Evolutionary conservation across 2,797 vertebrate species (phyloP).

Genomic region (Spondyliosoma cantharus): DNA sequence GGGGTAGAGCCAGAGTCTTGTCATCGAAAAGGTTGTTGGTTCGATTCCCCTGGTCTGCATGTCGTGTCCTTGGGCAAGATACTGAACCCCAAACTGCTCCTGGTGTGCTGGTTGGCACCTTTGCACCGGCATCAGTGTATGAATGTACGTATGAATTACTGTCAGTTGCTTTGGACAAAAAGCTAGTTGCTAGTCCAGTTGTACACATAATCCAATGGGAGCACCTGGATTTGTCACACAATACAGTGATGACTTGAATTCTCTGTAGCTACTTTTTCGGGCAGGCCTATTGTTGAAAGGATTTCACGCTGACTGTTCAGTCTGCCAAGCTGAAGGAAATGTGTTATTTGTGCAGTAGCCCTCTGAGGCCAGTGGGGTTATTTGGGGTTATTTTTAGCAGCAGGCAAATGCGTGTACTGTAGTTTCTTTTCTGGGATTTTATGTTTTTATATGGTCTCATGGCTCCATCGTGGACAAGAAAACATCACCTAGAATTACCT

Average conservation of each 20-base stretch:
- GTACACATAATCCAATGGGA: neutral
- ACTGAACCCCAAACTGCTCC: no score
- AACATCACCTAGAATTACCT: neutral
- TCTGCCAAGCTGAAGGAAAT: neutral
- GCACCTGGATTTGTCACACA: neutral
- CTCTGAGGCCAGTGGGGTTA: neutral
- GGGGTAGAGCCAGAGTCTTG: no score
- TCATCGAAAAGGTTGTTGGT: no score
- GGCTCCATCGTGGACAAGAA: neutral
- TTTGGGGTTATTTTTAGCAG: neutral
- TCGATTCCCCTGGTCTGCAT: no score
- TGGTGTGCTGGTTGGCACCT: no score
- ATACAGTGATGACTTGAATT: neutral
- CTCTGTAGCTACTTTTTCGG: neutral
- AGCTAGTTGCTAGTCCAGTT: neutral
- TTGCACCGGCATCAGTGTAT: no score
- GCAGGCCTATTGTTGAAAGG: neutral
- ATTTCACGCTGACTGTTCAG: neutral
- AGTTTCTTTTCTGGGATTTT: neutral
- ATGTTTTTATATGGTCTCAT: neutral
- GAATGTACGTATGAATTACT: no score
- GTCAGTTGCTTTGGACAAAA: no score
- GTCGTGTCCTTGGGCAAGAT: no score
- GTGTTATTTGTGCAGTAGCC: neutral
- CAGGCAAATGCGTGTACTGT: neutral